A percentile compares a stretch with the other conserved stretches of the same genome.
Conservation (phyloP, 1,140 invertebrate species). For the Drosophila suzukii region DNA sequence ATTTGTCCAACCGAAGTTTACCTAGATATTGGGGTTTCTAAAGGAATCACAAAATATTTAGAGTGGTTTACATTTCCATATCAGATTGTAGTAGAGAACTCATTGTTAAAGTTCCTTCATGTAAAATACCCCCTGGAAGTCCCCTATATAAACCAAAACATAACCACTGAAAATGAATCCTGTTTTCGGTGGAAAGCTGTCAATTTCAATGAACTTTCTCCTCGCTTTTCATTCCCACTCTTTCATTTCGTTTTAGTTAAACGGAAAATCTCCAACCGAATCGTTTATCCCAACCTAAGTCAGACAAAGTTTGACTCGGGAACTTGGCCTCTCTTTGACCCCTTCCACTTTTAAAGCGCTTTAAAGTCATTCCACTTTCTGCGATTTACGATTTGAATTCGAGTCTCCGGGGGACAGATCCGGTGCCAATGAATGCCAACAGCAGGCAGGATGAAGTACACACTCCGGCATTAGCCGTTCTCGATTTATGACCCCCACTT, state of each 20-base stretch:
- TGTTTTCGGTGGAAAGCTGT: slow-evolving; percentile 18
- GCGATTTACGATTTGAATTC: slow-evolving; percentile 47
- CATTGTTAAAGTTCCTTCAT: not conserved
- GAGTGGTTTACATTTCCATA: not conserved
- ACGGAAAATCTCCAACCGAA: slow-evolving; percentile 21
- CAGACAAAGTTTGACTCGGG: slow-evolving; percentile 28
- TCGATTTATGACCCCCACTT: slow-evolving; percentile 71
- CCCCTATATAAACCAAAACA: not conserved
- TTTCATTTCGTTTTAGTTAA: slow-evolving; percentile 24
- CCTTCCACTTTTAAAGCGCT: slow-evolving; percentile 26
- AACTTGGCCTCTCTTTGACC: slow-evolving; percentile 21
- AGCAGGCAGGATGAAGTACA: slow-evolving; percentile 59
- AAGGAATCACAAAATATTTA: not conserved
- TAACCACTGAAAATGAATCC: no score
- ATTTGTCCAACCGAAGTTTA: slow-evolving; percentile 17
- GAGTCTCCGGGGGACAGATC: slow-evolving; percentile 32
- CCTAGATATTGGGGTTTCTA: slow-evolving; percentile 14
- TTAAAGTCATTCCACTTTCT: slow-evolving; percentile 40
- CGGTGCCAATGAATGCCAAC: slow-evolving; percentile 59
- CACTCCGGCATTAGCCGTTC: slow-evolving; percentile 62
- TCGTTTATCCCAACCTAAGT: slow-evolving; percentile 35
- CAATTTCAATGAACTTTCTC: slow-evolving; percentile 38
- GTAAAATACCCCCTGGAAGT: not conserved
- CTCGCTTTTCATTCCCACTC: not conserved
- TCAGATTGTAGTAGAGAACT: not conserved